Evolutionary conservation across 2,888 invertebrate genomes (phyloP), one percentile per base, ranked within the genome.

Genomic region (Fissipunctia ypsillon): DNA sequence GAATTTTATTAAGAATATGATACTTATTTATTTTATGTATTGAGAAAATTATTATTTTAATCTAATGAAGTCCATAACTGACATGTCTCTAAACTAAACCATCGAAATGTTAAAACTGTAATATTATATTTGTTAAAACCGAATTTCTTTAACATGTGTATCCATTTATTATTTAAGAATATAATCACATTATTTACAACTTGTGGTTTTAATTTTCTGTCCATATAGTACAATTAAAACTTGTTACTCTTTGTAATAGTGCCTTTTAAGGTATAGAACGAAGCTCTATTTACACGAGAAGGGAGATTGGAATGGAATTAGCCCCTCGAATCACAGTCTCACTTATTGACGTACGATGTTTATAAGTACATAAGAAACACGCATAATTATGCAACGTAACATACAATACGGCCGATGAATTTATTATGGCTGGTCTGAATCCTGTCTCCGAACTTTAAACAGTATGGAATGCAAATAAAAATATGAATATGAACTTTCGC

Each of bases 161-260:
- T 93, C 88, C 90, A 90, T 91, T 79, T 92, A 88, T 92, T 80
- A 88, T 90, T 92, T 93, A 93, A 92, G 91, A 94, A 92, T 94
- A 94, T 94, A 94, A 92, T 92, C 92, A 89, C 88, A 89, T 92
- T 92, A 93, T 93, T 93, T 91, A 92, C 88, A 89, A 84, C 45
- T 41, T 35, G 50, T 68, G 76, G 75, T 69, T 91, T 91, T 92
- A 81, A 88, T 41, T 52, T 43, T 14, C 6, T 22, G 6, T 19
- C n/a, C 19, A 28, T 43, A 25, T 0, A 41, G 25, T 12, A 12
- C n/a, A 25, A n/a, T 25, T 22, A 31, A 28, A 64, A 16, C 16
- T 19, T n/a, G 1, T 22, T 22, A 31, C 16, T 31, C n/a, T 3
- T n/a, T 48, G 16, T n/a, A 28, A 41, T 57, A 5, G 22, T 50